These are phyloP conservation scores for Otus sunia DNA, from an alignment of 2,113 vertebrate genomes.

Conservation along the genomic window DNA sequence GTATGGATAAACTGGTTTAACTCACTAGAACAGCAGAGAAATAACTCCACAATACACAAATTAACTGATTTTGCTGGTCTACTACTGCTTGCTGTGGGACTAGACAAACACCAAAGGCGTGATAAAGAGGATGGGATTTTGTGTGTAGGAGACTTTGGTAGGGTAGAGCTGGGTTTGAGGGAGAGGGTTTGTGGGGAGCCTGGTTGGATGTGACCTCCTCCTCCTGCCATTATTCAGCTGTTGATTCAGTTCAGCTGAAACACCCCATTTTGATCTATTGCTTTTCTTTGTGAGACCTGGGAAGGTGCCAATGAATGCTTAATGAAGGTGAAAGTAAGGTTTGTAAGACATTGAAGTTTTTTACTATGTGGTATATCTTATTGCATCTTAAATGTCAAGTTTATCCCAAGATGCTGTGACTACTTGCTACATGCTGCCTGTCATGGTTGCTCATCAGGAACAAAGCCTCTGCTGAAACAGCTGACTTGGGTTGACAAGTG, in stretches of 20 bases:
- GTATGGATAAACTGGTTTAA: neutral
- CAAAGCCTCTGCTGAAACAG: neutral
- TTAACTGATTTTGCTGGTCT: neutral
- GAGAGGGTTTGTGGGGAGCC: neutral
- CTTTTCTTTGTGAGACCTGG: neutral
- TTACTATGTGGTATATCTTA: neutral
- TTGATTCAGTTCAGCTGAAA: neutral
- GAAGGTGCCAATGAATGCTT: neutral
- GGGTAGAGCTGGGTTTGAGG: neutral
- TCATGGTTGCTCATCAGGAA: neutral
- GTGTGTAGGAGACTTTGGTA: neutral
- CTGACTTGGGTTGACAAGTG: neutral
- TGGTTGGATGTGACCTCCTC: neutral
- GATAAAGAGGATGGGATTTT: neutral
- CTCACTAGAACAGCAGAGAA: neutral
- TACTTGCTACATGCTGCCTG: rapidly evolving
- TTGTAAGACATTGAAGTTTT: neutral
- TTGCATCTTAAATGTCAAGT: neutral
- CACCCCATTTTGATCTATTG: neutral
- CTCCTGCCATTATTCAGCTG: neutral
- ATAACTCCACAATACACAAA: neutral
- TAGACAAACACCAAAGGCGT: neutral
- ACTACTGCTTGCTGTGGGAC: rapidly evolving
- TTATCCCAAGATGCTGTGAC: neutral
- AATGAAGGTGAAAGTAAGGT: neutral